These are phyloP conservation scores for Harpagoxenus sublaevis DNA, from an alignment of 2,888 invertebrate species.

Conservation along the genomic window DNA sequence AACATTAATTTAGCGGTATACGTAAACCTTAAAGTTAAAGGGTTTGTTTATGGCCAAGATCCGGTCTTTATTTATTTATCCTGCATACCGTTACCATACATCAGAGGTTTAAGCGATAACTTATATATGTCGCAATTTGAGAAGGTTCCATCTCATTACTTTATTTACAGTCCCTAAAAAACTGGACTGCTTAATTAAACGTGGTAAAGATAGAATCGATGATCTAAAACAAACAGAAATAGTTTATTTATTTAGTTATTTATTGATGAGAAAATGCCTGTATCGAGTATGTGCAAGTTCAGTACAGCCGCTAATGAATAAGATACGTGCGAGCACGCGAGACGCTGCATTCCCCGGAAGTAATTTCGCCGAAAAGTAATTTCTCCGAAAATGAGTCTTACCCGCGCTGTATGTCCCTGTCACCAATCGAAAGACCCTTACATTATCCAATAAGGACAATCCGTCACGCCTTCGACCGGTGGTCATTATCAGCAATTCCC, in stretches of 20 bases:
- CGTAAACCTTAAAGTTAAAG: not conserved
- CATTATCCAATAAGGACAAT: conserved; percentile 61
- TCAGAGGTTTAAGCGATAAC: too few relatives aligned
- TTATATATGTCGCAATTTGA: too few relatives aligned
- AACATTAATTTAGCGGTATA: not conserved
- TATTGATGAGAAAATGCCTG: not conserved
- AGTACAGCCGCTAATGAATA: conserved; percentile 61
- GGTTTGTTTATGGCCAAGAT: not conserved
- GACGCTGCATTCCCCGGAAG: conserved; percentile 53
- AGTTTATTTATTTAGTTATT: not conserved
- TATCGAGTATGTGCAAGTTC: conserved; percentile 42
- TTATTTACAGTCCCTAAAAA: too few relatives aligned
- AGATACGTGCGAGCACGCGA: conserved; percentile 67
- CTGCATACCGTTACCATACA: too few relatives aligned
- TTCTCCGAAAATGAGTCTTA: conserved; percentile 57
- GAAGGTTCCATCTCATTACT: too few relatives aligned
- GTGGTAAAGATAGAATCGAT: too few relatives aligned
- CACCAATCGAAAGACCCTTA: conserved; percentile 56
- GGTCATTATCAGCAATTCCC: conserved; percentile 47
- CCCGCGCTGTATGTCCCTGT: conserved; percentile 59
- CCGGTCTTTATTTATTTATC: not conserved
- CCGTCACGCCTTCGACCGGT: conserved; percentile 42
- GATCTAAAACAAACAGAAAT: too few relatives aligned
- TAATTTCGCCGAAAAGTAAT: conserved; percentile 50
- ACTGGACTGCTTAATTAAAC: too few relatives aligned